These are phyloP conservation scores for Alouatta palliata DNA, from an alignment of 2,113 vertebrate species.

Conservation along the genomic window DNA sequence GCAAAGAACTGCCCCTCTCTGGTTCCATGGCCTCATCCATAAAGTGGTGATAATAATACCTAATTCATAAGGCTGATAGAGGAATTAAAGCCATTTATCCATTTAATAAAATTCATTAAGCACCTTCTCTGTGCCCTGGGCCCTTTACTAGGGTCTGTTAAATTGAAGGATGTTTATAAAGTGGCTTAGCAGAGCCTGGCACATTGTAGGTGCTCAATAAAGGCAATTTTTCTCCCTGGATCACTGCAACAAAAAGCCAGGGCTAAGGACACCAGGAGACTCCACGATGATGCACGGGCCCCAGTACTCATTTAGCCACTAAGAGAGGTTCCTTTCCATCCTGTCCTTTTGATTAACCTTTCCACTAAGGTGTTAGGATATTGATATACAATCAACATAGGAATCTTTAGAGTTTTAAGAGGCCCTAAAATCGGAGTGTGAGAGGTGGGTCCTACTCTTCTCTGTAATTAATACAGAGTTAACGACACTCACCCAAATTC, in stretches of 20 bases:
- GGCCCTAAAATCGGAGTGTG: not conserved
- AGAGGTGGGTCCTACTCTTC: not conserved
- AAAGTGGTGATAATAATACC: not conserved
- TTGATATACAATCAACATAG: not conserved
- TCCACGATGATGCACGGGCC: fast-evolving
- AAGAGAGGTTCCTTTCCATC: not conserved
- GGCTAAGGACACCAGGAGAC: not conserved
- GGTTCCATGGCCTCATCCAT: not conserved
- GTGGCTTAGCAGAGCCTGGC: not conserved
- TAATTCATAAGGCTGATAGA: not conserved
- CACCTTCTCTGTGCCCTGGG: not conserved
- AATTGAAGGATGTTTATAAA: not conserved
- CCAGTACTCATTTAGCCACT: not conserved
- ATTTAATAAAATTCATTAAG: not conserved
- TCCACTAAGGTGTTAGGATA: not conserved
- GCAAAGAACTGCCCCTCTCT: not conserved
- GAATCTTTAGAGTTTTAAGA: not conserved
- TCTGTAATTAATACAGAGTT: not conserved
- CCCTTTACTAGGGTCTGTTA: not conserved
- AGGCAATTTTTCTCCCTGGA: not conserved
- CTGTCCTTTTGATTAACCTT: not conserved
- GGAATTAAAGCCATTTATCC: not conserved
- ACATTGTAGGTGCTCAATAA: not conserved
- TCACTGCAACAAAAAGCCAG: not conserved
- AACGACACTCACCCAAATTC: not conserved